Base-by-base conservation (phyloP, 2,797 vertebrate species). In the Jordanella pulchra region DNA sequence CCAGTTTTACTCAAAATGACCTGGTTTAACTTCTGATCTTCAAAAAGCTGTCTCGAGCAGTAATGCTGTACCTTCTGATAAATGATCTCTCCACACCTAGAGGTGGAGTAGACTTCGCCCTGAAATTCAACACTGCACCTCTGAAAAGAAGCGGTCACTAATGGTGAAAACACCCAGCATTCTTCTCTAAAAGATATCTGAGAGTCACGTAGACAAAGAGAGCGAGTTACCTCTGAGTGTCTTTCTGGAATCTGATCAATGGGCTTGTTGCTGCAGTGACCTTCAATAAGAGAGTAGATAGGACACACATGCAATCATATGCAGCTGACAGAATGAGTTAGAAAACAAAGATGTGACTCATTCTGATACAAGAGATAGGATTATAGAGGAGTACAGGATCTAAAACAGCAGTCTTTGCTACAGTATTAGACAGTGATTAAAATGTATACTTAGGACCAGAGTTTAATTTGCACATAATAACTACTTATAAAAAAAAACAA, bases 161-260 rank as follows among this genome's bases (percentile, higher is more conserved):
- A 65, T 47, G 15, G 35, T 48, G 56, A 47, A 15, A 48, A 56
- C 73, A 44, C 68, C 30, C 60, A 28, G 21, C 32, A 61, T 67
- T 25, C 27, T 2, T 30, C 51, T 28, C 32, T 51, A 14, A 18
- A 66, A 71, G 66, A 50, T 32, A 75, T 47, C 39, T 35, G 42
- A 21, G 44, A 42, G 42, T 65, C 63, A 35, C 18, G 18, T 12
- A 60, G 56, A 60, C 56, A 65, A 35, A 50, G 42, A 66, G n/a
- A 64, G n/a, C 6, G 32, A 61, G 44, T 64, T 9, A 77, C 77
- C 71, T 64, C 82, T 79, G 77, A 78, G 81, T 70, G 73, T 81
- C 70, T 80, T 78, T 67, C 70, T 67, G 68, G 72, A 84, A 78
- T 80, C 75, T 74, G 73, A 89, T 91, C 89, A 78, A 83, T 81